A percentile compares a stretch with the other conserved stretches of the same genome.
These are phyloP conservation scores for Peromyscus melanophrys DNA, from an alignment of 2,797 vertebrate species.

Conservation along the genomic window DNA sequence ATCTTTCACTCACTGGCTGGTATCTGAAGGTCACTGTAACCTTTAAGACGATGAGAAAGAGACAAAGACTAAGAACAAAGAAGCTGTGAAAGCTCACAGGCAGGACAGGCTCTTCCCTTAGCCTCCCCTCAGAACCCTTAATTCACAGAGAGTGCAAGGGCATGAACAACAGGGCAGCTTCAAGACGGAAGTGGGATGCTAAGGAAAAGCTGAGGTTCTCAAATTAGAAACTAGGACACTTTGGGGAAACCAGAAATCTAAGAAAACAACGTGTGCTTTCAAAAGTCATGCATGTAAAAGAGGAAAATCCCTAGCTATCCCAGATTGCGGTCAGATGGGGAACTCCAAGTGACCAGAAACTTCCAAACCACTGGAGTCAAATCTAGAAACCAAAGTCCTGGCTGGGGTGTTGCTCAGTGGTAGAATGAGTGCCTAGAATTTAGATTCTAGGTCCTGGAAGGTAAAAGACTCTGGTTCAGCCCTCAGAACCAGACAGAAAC, in stretches of 20 bases:
- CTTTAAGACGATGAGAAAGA: constrained; percentile 45
- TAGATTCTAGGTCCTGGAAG: background rate
- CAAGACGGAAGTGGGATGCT: background rate
- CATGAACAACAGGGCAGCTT: background rate
- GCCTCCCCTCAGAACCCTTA: background rate
- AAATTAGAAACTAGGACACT: constrained; percentile 22
- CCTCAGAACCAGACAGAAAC: background rate
- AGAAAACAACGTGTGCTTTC: background rate
- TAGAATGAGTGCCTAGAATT: background rate
- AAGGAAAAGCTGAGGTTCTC: constrained; percentile 1
- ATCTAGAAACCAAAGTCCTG: constrained; percentile 14
- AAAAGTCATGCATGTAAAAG: constrained; percentile 35
- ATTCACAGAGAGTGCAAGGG: background rate
- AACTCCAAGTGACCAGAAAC: background rate
- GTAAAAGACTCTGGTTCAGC: background rate
- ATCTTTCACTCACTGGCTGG: background rate
- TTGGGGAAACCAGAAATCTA: constrained; percentile 54
- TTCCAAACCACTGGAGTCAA: background rate
- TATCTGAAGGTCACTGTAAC: constrained; percentile 63
- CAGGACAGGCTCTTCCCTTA: background rate
- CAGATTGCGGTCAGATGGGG: background rate
- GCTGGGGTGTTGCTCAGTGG: background rate
- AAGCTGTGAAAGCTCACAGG: background rate
- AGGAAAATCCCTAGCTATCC: background rate
- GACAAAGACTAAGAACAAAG: constrained; percentile 42